These are phyloP conservation scores for Cistogaster globosa DNA, from an alignment of 2,888 invertebrate genomes.

Conservation along the genomic window DNA sequence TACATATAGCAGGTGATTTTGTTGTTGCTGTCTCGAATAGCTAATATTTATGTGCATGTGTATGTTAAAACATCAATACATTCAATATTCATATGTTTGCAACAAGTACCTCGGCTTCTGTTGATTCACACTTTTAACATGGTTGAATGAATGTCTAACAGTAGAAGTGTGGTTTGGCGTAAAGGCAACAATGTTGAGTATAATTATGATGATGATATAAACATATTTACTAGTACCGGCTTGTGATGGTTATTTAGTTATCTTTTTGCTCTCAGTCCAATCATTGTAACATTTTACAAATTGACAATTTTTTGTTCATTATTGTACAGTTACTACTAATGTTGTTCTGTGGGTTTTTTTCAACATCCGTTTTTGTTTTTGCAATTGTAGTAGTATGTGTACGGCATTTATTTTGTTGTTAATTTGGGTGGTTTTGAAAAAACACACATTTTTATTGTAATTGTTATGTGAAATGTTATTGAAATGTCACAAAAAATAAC, in stretches of 20 bases:
- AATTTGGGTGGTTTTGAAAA: constrained; percentile 48
- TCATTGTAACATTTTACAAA: constrained; percentile 64
- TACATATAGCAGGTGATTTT: constrained; percentile 7
- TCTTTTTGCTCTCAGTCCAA: constrained; percentile 32
- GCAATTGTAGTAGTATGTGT: constrained; percentile 14
- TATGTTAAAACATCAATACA: constrained; percentile 2
- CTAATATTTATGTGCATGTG: constrained; percentile 4
- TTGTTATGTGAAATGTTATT: too few species aligned
- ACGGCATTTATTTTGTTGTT: constrained; percentile 12
- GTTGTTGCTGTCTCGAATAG: neutral
- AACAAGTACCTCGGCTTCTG: constrained; percentile 24
- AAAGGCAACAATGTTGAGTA: constrained; percentile 30
- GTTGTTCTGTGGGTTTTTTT: constrained; percentile 54
- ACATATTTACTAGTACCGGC: constrained; percentile 12
- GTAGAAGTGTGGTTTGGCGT: constrained; percentile 1
- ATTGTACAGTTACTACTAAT: constrained; percentile 67
- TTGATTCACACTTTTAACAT: constrained; percentile 30
- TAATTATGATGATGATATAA: constrained; percentile 41
- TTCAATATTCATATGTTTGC: constrained; percentile 49
- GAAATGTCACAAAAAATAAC: too few species aligned
- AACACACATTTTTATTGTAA: neutral
- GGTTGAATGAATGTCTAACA: neutral
- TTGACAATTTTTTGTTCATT: constrained; percentile 68
- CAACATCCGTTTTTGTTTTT: constrained; percentile 52
- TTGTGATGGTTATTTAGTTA: constrained; percentile 39